Conservation (phyloP, 2,888 invertebrate species). For the Ecliptopera silaceata region DNA sequence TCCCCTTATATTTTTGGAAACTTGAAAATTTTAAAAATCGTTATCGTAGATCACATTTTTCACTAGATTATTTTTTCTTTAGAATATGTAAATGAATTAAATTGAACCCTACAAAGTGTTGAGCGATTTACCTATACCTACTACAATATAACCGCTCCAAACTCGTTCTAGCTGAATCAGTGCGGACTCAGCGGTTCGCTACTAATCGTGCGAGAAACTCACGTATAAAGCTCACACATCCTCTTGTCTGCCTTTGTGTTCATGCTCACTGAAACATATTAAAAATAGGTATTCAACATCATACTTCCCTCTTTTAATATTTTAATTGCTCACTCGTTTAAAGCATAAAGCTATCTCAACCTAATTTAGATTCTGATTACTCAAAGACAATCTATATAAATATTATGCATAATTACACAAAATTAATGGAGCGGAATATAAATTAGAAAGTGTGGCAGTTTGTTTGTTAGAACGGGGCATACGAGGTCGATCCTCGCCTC, state of each 20-base stretch:
- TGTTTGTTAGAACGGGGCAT: constrained; percentile 29
- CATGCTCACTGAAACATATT: constrained; percentile 41
- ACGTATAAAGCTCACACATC: constrained; percentile 40
- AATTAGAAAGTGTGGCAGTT: constrained; percentile 33
- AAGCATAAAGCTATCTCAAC: constrained; percentile 39
- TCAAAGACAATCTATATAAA: constrained; percentile 20
- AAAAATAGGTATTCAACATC: constrained; percentile 39
- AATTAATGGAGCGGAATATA: constrained; percentile 29
- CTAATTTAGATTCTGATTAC: constrained; percentile 25
- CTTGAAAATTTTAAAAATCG: neutral
- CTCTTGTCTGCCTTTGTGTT: constrained; percentile 36
- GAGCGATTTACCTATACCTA: neutral
- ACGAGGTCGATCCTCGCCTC: constrained; percentile 31
- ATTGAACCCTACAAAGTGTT: constrained; percentile 7
- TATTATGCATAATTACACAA: constrained; percentile 28
- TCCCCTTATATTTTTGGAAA: constrained; percentile 2
- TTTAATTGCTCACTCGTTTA: constrained; percentile 42
- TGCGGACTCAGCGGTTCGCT: constrained; percentile 44
- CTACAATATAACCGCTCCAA: constrained; percentile 23
- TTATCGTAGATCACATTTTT: neutral
- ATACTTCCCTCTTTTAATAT: constrained; percentile 42
- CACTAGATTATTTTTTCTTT: neutral
- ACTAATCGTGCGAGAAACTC: constrained; percentile 49
- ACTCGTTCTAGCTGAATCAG: constrained; percentile 42
- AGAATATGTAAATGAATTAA: neutral